phyloP scores from a whole-genome alignment of 92 coral and sea anemone species.

The Paragorgia papillata region DNA sequence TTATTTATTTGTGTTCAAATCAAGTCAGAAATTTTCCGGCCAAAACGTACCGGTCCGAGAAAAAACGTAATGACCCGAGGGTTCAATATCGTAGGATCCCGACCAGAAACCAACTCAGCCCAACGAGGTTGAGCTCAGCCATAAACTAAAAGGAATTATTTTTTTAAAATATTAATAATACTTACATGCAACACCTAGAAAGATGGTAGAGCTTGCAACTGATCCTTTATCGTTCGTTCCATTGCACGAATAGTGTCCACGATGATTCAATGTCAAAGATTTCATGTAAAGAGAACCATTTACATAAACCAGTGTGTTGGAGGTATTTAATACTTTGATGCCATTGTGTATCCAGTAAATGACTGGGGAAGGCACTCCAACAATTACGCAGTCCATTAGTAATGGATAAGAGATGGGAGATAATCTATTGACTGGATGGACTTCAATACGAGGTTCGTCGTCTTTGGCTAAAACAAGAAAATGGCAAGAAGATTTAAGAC shows the following conservation, averaged over 20 bases:
- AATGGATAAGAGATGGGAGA: slow-evolving; percentile 64
- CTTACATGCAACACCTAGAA: slow-evolving; percentile 93
- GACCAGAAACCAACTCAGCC: no score
- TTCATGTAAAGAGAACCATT: slow-evolving; percentile 87
- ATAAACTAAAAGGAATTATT: no score
- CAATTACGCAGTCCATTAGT: slow-evolving; percentile 73
- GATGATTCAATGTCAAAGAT: slow-evolving; percentile 46
- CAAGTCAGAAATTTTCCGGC: no score
- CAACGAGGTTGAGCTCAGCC: no score
- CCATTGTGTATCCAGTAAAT: slow-evolving; percentile 77
- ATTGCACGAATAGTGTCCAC: slow-evolving; percentile 75
- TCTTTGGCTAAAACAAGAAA: slow-evolving; percentile 60
- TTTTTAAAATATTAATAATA: no score
- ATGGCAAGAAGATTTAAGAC: not conserved
- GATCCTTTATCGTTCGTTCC: slow-evolving; percentile 76
- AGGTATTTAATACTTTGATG: slow-evolving; percentile 49
- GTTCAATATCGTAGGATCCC: no score
- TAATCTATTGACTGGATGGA: slow-evolving; percentile 74
- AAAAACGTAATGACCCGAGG: no score
- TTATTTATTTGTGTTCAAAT: no score
- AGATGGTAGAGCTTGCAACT: slow-evolving; percentile 65
- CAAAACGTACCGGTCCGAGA: no score
- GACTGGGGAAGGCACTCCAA: slow-evolving; percentile 82
- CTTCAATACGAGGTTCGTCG: slow-evolving; percentile 80
- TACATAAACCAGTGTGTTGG: slow-evolving; percentile 60